These are phyloP conservation scores for Drosophila lini DNA, from an alignment of 1,140 invertebrate genomes.

Conservation along the genomic window DNA sequence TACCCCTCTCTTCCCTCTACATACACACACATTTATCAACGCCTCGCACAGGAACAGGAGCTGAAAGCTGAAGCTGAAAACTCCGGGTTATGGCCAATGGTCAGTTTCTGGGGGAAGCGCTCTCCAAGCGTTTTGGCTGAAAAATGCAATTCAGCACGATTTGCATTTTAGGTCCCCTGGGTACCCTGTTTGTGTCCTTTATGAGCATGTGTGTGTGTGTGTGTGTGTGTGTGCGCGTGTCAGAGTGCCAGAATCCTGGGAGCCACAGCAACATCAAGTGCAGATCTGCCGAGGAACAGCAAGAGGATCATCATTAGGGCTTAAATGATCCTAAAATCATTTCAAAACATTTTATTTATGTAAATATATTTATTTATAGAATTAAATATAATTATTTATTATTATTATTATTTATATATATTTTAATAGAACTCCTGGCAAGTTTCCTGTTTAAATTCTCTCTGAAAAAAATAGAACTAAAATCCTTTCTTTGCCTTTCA, in stretches of 20 bases:
- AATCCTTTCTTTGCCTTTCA: background rate
- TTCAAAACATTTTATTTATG: background rate
- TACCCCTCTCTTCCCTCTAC: background rate
- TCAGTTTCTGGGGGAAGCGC: constrained; percentile 18
- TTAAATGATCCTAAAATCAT: no score
- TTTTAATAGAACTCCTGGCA: no score
- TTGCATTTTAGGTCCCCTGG: constrained; percentile 59
- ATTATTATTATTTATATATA: no score
- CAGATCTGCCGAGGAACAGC: background rate
- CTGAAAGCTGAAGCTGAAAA: constrained; percentile 9
- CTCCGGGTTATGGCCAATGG: constrained; percentile 39
- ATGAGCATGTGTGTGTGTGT: constrained; percentile 4
- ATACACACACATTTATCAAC: constrained; percentile 66
- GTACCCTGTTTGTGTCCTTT: background rate
- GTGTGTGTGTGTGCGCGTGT: constrained; percentile 17
- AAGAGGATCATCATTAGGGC: constrained; percentile 1
- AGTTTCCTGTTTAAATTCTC: background rate
- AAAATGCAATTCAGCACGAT: constrained; percentile 79
- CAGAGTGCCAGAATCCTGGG: constrained; percentile 7
- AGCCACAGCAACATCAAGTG: constrained; percentile 1
- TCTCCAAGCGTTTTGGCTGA: constrained; percentile 37
- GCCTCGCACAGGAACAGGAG: constrained; percentile 49
- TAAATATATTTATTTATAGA: background rate
- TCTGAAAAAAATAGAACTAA: background rate
- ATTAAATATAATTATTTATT: no score